Base-by-base conservation (phyloP, 2,888 invertebrate genomes). In the Anorthoa munda region DNA sequence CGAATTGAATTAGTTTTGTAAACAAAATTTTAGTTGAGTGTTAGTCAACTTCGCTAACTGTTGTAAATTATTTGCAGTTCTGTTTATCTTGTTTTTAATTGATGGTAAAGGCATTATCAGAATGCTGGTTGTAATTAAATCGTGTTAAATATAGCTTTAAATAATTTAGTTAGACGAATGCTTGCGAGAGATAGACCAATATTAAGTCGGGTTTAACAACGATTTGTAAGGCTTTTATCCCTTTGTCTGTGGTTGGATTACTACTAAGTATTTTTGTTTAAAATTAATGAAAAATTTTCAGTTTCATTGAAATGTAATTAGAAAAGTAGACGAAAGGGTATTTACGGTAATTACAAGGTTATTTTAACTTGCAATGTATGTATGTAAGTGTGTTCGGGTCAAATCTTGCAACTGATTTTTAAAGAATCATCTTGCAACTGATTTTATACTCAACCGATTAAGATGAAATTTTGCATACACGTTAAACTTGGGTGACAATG, bases 61-160 rank as follows among this genome's bases (percentile, higher is more conserved):
- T 71, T 79, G 31, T 46, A 68, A 79, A 83, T 82, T 11, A 68
- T 82, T 68, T 73, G 70, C 17, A 39, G 68, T 81, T 74, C 53
- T 79, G 51, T 81, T 82, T 66, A 78, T 70, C 67, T 70, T 51
- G 23, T 78, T 65, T 71, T 18, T 63, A 71, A 82, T 71, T 81
- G 56, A 73, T 65, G 7, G 46, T 66, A 59, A 48, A 68, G 63
- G 31, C 59, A 66, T 81, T 79, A 65, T 64, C 7, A 64, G 18
- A 81, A 74, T 68, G 60, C 31, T 77, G 18, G 65, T 78, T 63
- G 51, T 78, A 70, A 82, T 72, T 70, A 63, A 72, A 67, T 58
- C 56, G 46, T 39, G 23, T 72, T 58, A 63, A 59, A 55, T 81
- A 60, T 59, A 13, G 26, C 56, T 77, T 63, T 61, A 50, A 63